A percentile compares a stretch with the other conserved stretches of the same genome.
phyloP scores from a whole-genome alignment of 2,888 invertebrate species.

The Pyrrhosoma nymphula region DNA sequence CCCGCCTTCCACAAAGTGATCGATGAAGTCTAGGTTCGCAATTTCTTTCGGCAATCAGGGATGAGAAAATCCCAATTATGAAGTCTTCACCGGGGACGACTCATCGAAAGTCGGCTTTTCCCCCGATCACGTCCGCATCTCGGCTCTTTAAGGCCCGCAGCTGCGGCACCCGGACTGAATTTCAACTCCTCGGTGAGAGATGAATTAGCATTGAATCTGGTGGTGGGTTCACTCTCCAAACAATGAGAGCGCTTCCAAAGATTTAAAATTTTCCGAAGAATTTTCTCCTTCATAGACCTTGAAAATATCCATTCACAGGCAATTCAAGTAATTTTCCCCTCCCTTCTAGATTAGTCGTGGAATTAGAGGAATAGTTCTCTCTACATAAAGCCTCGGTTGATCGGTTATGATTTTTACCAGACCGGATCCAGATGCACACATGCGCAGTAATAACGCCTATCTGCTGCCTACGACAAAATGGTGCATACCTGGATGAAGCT shows the following conservation, averaged over 20 bases:
- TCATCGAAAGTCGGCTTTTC: background rate
- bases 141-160: background rate
- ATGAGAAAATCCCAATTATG: conserved; percentile 24
- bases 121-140: background rate
- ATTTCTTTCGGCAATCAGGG: background rate
- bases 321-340: too few species aligned
- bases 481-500: too few species aligned
- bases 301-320: too few species aligned
- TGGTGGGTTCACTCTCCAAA: background rate
- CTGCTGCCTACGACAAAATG: too few species aligned
- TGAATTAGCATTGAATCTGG: conserved; percentile 7
- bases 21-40: background rate
- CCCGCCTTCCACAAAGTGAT: background rate
- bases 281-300: background rate
- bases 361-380: too few species aligned
- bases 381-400: too few species aligned
- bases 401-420: too few species aligned
- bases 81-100: background rate
- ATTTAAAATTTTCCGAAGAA: background rate
- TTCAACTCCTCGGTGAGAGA: background rate
- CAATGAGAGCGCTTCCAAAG: background rate
- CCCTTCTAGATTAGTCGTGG: too few species aligned
- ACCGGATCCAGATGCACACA: too few species aligned
- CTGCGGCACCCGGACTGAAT: background rate
- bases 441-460: too few species aligned